phyloP scores from a whole-genome alignment of 2,113 vertebrate species.

The Emydura subglobosa region DNA sequence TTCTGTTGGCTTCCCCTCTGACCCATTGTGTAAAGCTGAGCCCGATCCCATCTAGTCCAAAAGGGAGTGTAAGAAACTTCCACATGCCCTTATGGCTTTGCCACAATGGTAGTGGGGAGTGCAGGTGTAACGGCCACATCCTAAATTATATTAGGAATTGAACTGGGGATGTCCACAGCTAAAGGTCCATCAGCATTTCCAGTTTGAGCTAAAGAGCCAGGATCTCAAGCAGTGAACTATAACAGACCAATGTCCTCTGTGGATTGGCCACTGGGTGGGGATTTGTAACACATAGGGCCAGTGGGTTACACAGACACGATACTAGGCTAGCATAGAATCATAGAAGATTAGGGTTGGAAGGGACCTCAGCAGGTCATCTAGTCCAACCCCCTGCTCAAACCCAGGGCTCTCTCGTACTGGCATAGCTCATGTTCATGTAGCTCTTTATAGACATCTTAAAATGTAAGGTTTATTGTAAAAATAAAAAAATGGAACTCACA shows the following conservation, averaged over 20 bases:
- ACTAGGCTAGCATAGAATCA: not conserved
- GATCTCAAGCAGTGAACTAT: not conserved
- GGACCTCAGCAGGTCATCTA: no score
- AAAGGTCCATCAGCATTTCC: not conserved
- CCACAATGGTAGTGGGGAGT: not conserved
- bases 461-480: slow-evolving; percentile 51
- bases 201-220: not conserved
- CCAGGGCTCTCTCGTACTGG: no score
- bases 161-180: not conserved
- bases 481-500: slow-evolving; percentile 35
- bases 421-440: not conserved
- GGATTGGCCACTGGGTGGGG: not conserved
- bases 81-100: not conserved
- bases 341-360: no score
- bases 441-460: slow-evolving; percentile 23
- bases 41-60: not conserved
- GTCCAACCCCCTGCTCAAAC: no score
- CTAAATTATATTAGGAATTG: not conserved
- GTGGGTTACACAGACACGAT: not conserved
- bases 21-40: not conserved
- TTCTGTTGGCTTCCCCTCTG: not conserved
- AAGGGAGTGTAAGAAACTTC: not conserved
- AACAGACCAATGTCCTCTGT: accelerated
- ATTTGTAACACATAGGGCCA: not conserved
- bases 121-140: not conserved